Evolutionary conservation across 2,797 vertebrate genomes (phyloP), one percentile per base, ranked within the genome.

Genomic region (Enteromius radiatus): DNA sequence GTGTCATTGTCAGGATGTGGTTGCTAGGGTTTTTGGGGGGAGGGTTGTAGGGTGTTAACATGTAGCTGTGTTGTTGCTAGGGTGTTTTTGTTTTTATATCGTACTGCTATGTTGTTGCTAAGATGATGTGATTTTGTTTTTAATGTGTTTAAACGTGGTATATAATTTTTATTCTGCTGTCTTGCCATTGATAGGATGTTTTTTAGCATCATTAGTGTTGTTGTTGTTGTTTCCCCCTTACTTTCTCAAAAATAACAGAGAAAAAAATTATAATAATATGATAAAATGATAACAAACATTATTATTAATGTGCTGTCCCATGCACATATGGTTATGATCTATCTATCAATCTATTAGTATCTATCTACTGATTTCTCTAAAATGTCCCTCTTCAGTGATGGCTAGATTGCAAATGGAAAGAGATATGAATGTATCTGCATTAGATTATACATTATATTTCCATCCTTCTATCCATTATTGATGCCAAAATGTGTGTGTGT

Each of bases 371-470:
- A 4, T 71, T 45, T 75, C 21, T 56, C 33, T 54, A 26, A 14
- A 59, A 28, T 14, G 2, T 28, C 21, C 10, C 23, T 56, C 26
- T 11, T 59, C 8, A 43, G 12, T 26, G 2, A 49, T 0, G 9
- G 36, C 41, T 31, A 61, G 1, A 11, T 7, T 31, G 54, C 23
- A 41, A 41, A 76, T n/a, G 23, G 2, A 63, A 28, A 49, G 19
- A 15, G 9, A 17, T 6, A 26, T 79, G 0, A 82, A 47, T 41
- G n/a, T 17, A 61, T 11, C 15, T 54, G 43, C 33, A n/a, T 67
- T 67, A 80, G n/a, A 77, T 61, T 14, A 45, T 45, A 56, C 23
- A 31, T 80, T 56, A 33, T 11, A 71, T 70, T 45, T 80, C 3
- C 54, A 23, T 33, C 28, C 11, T 15, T 17, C 4, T 8, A 14